Base-by-base conservation (phyloP, 1,140 invertebrate genomes). In the Drosophila kikkawai region DNA sequence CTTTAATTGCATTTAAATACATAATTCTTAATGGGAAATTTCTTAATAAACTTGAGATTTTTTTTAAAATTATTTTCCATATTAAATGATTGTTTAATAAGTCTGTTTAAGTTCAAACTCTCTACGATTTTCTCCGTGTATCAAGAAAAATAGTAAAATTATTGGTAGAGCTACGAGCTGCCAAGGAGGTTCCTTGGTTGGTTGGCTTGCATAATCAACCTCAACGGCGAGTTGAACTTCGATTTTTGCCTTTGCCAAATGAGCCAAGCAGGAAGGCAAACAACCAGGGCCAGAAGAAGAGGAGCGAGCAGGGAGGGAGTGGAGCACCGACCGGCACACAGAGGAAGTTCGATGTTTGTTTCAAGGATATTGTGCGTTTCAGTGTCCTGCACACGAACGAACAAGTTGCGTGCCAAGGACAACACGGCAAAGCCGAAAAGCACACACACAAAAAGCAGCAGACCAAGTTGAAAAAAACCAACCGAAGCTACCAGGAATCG, bases 391-490 rank as follows among this genome's bases (percentile, higher is more conserved):
- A 86, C 75, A 63, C 69, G 64, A 69, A 74, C 61, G 64, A 69
- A 74, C 61, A 85, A 79, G 58, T 87, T 87, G 84, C 80, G 83
- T 87, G 83, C 76, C 84, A 88, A 87, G 83, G 82, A 77, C 83
- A 82, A 47, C 66, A 51, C 69, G 60, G 48, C 65, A 58, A 37
- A 55, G 53, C 53, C n/a, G 36, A 79, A 65, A 59, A 45, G 41
- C 41, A 59, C 37, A 70, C 44, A 70, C 39, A 70, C 44, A 44
- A 45, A 51, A 60, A 78, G 50, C 56, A 50, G 51, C 57, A 42
- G 44, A 61, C 32, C 34, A 42, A 74, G 56, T 66, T 66, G 60
- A 32, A 47, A 45, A 45, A 32, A 39, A 7, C 32, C 36, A 57
- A 39, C 50, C 60, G 64, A 71, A 61, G 61, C 61, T 68, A 78